phyloP scores from a whole-genome alignment of 2,113 vertebrate species.

The Cavia aperea region DNA sequence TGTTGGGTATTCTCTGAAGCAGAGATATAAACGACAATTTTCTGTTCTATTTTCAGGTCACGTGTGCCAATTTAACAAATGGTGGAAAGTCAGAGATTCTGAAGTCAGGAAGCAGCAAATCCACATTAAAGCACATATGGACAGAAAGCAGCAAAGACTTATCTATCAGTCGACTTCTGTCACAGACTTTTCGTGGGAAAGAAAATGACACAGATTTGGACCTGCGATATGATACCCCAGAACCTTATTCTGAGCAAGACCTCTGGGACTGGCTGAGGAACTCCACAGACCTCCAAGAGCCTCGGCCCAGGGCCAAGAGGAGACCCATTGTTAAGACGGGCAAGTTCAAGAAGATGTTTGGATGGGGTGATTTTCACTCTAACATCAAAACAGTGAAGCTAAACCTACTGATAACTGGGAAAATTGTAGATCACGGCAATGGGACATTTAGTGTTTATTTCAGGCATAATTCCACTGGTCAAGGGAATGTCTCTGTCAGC shows the following conservation, averaged over 20 bases:
- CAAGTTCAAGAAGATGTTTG: constrained; percentile 99
- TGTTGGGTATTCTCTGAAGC: background rate
- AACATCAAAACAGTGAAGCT: constrained; percentile 99
- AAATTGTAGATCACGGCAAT: constrained; percentile 99
- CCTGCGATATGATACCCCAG: constrained; percentile 94
- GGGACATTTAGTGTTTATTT: constrained; percentile 99
- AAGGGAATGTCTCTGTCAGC: constrained; percentile 98
- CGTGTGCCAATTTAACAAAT: constrained; percentile 86
- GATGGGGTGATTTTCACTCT: constrained; percentile 99
- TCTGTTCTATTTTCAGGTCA: constrained; percentile 79
- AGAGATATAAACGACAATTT: constrained; percentile 41
- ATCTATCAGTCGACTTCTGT: constrained; percentile 96
- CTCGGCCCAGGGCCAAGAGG: constrained; percentile 90
- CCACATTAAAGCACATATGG: constrained; percentile 96
- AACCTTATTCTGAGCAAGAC: constrained; percentile 98
- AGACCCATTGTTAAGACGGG: constrained; percentile 98
- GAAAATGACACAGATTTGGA: constrained; percentile 95
- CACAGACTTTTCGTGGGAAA: constrained; percentile 96
- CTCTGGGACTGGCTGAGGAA: constrained; percentile 99
- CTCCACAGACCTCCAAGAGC: constrained; percentile 94
- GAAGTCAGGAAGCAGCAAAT: constrained; percentile 93
- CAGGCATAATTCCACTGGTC: constrained; percentile 98
- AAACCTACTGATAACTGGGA: constrained; percentile 97
- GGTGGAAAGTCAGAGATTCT: constrained; percentile 88
- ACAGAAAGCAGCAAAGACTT: constrained; percentile 97